phyloP scores from a whole-genome alignment of 2,113 vertebrate genomes.

The Sturnira hondurensis region DNA sequence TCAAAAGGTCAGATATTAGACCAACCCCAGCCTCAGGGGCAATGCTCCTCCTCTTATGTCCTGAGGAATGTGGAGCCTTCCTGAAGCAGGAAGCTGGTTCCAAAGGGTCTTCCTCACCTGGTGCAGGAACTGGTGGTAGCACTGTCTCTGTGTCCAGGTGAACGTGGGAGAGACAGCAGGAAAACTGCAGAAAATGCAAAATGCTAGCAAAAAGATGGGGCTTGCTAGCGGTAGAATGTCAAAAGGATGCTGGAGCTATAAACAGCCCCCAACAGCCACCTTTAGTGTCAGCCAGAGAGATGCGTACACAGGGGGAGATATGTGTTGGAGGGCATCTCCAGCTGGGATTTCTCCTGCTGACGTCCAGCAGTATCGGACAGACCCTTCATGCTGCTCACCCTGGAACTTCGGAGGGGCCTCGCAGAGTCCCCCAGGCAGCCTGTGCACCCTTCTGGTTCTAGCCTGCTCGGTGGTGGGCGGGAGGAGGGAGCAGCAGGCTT shows the following conservation, averaged over 20 bases:
- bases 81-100: background rate
- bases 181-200: background rate
- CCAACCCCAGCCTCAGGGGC: background rate
- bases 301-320: fast-evolving
- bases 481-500: too few relatives aligned
- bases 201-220: background rate
- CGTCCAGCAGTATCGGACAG: background rate
- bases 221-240: background rate
- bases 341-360: background rate
- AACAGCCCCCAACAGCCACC: background rate
- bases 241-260: background rate
- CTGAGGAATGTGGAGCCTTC: background rate
- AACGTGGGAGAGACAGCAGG: background rate
- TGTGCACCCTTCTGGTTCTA: background rate
- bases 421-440: background rate
- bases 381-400: background rate
- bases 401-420: background rate
- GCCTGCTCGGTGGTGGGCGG: too few relatives aligned
- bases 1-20: background rate
- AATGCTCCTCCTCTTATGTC: background rate
- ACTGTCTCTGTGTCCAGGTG: background rate
- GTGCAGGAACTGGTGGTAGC: too few relatives aligned
- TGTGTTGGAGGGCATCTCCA: background rate
- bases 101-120: background rate
- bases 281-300: background rate